Evolutionary conservation across 2,113 vertebrate species (phyloP), one percentile per base, ranked within the genome.

Genomic region (Origma solitaria): DNA sequence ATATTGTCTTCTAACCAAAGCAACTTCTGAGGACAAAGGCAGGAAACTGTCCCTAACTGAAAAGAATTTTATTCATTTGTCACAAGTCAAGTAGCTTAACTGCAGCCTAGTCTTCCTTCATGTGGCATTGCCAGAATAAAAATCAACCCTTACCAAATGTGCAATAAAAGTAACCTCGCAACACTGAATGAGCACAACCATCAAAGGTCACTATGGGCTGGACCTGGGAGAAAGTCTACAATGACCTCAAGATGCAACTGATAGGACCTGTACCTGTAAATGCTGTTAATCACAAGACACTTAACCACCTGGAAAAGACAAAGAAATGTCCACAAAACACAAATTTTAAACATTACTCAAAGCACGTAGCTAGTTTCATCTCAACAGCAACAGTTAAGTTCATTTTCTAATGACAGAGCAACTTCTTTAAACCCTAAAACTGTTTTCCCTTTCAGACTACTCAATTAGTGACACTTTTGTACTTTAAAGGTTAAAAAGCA

Each of bases 181-280:
- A 22, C 42, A 37, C 72, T 80, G 61, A 86, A 53, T 33, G 50
- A 89, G 69, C 76, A 78, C 16, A 75, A 18, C 37, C 57, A 73
- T 69, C 78, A 94, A 94, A 97, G 91, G 89, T 97, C 88, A 72
- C 37, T 40, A 6, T 8, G 42, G 70, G 57, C 27, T 76, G 71
- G 58, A 64, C 71, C 38, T 54, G 24, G 69, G 58, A 96, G 73
- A 94, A 94, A 93, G 89, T 87, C 91, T 88, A 56, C 28, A 16
- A 40, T 11, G 72, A 62, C 28, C 37, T 75, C 33, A 86, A 33
- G 37, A 80, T 45, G 30, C 15, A 89, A 14, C 50, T 58, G 54
- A 92, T n/a, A 64, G 18, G 40, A 77, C 38, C 30, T 62, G 28
- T 42, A 90, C 30, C 78, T 38, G 20, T 16, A 78, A 92, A 75